These are phyloP conservation scores for Aphelenchoides besseyi DNA, from an alignment of 1,140 invertebrate species.

Conservation along the genomic window DNA sequence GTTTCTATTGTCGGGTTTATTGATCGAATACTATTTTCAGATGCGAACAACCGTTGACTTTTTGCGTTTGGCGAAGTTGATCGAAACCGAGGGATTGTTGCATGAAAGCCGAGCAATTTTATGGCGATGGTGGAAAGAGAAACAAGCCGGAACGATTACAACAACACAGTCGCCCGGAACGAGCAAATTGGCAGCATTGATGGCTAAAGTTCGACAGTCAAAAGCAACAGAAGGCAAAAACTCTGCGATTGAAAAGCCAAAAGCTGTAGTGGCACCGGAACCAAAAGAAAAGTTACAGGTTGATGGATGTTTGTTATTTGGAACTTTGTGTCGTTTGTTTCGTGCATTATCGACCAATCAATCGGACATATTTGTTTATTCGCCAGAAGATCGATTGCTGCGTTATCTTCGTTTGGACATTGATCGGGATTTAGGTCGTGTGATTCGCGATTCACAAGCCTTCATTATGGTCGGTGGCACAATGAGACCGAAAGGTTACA, in stretches of 20 bases:
- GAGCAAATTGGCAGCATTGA: neutral
- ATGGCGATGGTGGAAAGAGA: slow-evolving; percentile 14
- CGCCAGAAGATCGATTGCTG: neutral
- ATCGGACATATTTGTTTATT: neutral
- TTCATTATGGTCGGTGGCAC: slow-evolving; percentile 22
- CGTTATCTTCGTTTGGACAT: slow-evolving; percentile 7
- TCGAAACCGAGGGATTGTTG: slow-evolving; percentile 9
- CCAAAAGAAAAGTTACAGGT: neutral
- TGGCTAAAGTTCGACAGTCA: neutral
- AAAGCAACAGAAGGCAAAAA: neutral
- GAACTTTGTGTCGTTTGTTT: neutral
- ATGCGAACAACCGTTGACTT: slow-evolving; percentile 12
- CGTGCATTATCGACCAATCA: neutral
- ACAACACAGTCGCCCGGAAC: neutral
- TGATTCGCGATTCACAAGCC: neutral
- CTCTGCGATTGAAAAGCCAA: neutral
- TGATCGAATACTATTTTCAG: neutral
- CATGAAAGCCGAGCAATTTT: slow-evolving; percentile 17
- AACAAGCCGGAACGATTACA: neutral
- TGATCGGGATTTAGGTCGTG: neutral
- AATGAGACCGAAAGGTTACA: slow-evolving; percentile 14
- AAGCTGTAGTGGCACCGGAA: neutral
- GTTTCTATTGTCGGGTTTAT: neutral
- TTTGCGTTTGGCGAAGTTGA: neutral
- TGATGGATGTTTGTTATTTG: neutral